A percentile compares a stretch with the other conserved stretches of the same genome.
Conservation (phyloP, 2,113 vertebrate species). For the crab-eating macaque (Macaca fascicularis) region T2T-MFA8v1.1 NC_088393.1:8325001-8325500, state of each 20-base stretch:
- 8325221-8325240: not conserved
- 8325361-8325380: too few relatives aligned
- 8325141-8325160: too few relatives aligned
- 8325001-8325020: not conserved
- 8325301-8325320: not conserved
- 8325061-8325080: not conserved
- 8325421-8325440: not conserved
- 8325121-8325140: too few relatives aligned
- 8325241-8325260: not conserved
- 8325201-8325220: not conserved
- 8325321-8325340: not conserved
- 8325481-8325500: not conserved
- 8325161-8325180: not conserved
- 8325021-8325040: not conserved
- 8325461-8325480: not conserved
- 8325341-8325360: too few relatives aligned
- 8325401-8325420: too few relatives aligned
- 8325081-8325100: too few relatives aligned
- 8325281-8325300: not conserved
- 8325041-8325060: not conserved
- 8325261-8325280: not conserved
- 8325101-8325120: too few relatives aligned
- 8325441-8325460: not conserved
- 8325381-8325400: too few relatives aligned
- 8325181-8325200: not conserved